Evolutionary conservation across 1,140 invertebrate species (phyloP), one percentile per base, ranked within the genome.

Genomic region (Drosophila tropicalis): DNA sequence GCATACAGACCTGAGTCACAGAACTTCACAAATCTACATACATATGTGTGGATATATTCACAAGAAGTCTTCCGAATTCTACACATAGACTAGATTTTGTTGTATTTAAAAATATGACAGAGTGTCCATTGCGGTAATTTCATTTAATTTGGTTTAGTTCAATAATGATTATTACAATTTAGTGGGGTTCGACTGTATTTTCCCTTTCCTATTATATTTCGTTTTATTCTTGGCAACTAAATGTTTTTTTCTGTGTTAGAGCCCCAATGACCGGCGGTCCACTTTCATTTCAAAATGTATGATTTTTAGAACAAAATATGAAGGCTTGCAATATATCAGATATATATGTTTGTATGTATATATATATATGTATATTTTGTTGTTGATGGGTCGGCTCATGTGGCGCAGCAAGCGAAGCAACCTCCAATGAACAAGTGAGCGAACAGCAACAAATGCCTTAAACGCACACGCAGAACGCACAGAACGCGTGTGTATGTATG

Each of bases 281-380:
- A 36, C 56, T 62, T 62, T 62, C 17, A 19, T 62, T 36, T 22
- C 12, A 75, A 74, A 78, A 75, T 61, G 63, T 62, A 22, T 51
- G 29, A 51, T 32, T 63, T 51, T 63, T 58, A 10, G 17, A 57
- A 56, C 61, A 78, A 78, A 78, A 71, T 75, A 79, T 79, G 67
- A 85, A 81, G 71, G 60, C 77, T 75, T 78, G 72, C 76, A 62
- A 78, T 70, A 58, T 65, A 62, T 62, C 66, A 76, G 60, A 69
- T 29, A 5, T 5, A 3, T 25, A 5, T n/a, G n/a, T n/a, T n/a
- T n/a, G n/a, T 25, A 25, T 5, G 4, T 25, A 1, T 29, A 29
- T 29, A 29, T 29, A 25, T 25, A 3, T 25, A 4, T 25, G 62
- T 64, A 32, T 51, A 73, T 84, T 69, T 65, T 51, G 67, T 58